Conservation (phyloP, 2,797 vertebrate species). For the Myioborus miniatus region DNA sequence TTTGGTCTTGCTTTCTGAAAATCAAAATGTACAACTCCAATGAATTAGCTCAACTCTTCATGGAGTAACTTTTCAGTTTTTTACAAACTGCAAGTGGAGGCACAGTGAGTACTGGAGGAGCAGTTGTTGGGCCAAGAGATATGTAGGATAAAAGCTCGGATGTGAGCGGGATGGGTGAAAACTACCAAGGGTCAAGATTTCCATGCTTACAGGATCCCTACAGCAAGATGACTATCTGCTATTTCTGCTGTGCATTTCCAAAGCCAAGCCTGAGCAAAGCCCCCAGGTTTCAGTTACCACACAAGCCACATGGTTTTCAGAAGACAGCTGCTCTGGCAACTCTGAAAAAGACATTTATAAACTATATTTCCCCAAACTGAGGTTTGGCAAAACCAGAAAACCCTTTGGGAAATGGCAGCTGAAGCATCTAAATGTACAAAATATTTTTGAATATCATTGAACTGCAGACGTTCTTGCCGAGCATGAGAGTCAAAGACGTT, state of each 20-base stretch:
- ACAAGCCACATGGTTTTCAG: background rate
- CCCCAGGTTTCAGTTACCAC: background rate
- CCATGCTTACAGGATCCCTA: background rate
- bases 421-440: background rate
- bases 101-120: accelerated
- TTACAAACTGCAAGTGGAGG: accelerated
- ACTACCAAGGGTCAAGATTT: background rate
- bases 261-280: background rate
- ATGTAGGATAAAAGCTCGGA: background rate
- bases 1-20: background rate
- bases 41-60: background rate
- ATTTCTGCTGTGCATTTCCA: background rate
- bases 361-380: background rate
- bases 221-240: background rate
- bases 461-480: background rate
- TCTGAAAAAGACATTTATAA: background rate
- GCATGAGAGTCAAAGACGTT: background rate
- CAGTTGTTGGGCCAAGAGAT: background rate
- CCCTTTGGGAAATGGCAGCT: background rate
- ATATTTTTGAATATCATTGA: background rate
- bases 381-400: background rate
- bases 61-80: background rate
- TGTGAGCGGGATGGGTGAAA: background rate
- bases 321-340: background rate
- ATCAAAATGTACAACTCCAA: background rate